Conservation (phyloP, 2,113 vertebrate species). For the Rhineura floridana region DNA sequence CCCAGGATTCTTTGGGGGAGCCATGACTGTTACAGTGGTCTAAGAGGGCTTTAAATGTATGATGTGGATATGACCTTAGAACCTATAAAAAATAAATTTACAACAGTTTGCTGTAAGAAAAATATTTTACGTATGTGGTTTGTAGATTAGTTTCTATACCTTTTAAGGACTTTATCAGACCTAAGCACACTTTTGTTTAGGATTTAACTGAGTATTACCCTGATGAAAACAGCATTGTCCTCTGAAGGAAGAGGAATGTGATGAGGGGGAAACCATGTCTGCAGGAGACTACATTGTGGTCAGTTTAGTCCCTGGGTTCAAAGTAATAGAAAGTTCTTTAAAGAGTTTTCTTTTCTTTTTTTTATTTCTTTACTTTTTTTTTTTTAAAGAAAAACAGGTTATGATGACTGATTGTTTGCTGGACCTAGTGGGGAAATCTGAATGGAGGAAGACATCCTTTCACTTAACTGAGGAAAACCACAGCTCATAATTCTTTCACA, state of each 20-base stretch:
- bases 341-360: constrained; percentile 41
- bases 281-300: constrained; percentile 67
- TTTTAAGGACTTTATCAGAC: constrained; percentile 63
- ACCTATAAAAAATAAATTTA: constrained; percentile 17
- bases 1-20: too few species aligned
- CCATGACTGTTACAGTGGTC: too few species aligned
- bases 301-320: constrained; percentile 49
- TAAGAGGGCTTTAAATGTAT: too few species aligned
- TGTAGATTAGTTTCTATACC: constrained; percentile 26
- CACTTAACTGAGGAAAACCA: constrained; percentile 64
- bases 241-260: constrained; percentile 68
- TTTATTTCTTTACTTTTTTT: constrained; percentile 6
- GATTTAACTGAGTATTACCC: constrained; percentile 65
- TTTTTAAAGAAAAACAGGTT: constrained; percentile 28
- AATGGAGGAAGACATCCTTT: constrained; percentile 69
- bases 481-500: constrained; percentile 71
- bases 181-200: constrained; percentile 67
- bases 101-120: background rate
- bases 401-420: constrained; percentile 72
- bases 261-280: constrained; percentile 72
- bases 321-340: constrained; percentile 49
- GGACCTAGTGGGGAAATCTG: constrained; percentile 58
- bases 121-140: background rate
- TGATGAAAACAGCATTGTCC: constrained; percentile 67
- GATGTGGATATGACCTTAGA: too few species aligned